A percentile compares a stretch with the other conserved stretches of the same genome.
These are phyloP conservation scores for Ictalurus furcatus DNA, from an alignment of 2,113 vertebrate genomes.

Conservation along the genomic window DNA sequence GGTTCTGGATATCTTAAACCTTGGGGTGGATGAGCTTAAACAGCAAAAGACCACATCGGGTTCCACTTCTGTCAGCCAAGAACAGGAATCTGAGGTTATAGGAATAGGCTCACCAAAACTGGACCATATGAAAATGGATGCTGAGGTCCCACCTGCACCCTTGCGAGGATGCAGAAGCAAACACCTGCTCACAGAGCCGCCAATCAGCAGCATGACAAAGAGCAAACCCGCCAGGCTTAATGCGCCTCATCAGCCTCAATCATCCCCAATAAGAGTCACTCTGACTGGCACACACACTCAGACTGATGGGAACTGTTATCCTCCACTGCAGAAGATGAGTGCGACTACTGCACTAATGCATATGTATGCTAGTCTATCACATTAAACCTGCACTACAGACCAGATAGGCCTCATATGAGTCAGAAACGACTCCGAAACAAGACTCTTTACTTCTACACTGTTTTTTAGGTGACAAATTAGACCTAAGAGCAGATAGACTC, in stretches of 20 bases:
- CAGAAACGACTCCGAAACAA: background rate
- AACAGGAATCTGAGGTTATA: background rate
- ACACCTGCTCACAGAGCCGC: conserved; percentile 48
- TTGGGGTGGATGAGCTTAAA: background rate
- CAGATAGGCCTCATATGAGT: background rate
- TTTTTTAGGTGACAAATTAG: background rate
- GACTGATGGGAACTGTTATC: conserved; percentile 48
- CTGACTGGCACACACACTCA: conserved; percentile 41
- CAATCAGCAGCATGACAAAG: conserved; percentile 45
- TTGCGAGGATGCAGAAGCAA: conserved; percentile 1
- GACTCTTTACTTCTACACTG: background rate
- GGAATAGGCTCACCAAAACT: background rate
- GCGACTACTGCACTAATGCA: conserved; percentile 35
- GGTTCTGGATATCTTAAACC: background rate
- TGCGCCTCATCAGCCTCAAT: conserved; percentile 58
- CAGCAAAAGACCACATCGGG: background rate
- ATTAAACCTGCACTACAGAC: background rate
- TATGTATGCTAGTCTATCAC: conserved; percentile 34
- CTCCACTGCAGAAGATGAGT: conserved; percentile 22
- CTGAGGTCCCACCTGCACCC: background rate
- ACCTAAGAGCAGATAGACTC: background rate
- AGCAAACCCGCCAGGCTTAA: conserved; percentile 44
- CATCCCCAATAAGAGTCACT: conserved; percentile 55
- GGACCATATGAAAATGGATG: background rate
- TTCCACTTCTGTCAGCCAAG: background rate